Base-by-base conservation (phyloP, 2,888 invertebrate genomes). In the Drosophila macrospina region DNA sequence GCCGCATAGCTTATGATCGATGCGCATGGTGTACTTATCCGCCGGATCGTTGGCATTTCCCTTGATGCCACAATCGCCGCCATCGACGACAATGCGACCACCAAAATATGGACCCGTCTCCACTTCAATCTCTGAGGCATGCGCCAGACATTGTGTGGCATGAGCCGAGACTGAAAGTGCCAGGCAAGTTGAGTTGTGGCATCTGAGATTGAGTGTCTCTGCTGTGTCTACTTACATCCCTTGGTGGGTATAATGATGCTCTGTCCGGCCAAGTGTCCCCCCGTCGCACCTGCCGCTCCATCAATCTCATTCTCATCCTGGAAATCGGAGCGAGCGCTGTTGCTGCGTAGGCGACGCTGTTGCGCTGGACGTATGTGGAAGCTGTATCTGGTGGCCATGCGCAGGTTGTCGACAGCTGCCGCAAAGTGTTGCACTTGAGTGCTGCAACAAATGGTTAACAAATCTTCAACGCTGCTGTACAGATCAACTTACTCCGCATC, bases 381-480 rank as follows among this genome's bases (percentile, higher is more conserved):
- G 50, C 96, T 95, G 90, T 97, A 97, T 39, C 95, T 96, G 48
- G 96, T 96, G 51, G 96, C 95, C 96, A 96, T 96, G 62, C 96
- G 93, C 55, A 97, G 93, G 52, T 96, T 96, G 26, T 94, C 93
- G 64, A 96, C 94, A 51, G 94, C 93, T 0, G 95, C 93, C 34
- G 93, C 93, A 90, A 94, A 96, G 54, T 92, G 91, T 44, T 92
- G 92, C 34, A 89, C 75, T 42, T 91, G 90, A 10, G 88, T 69
- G 63, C 84, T 89, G 59, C 15, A 47, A 50, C 5, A 28, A 28
- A 28, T 10, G 11, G 52, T 28, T 15, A 60, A 59, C 32, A n/a
- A 56, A 36, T 13, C n/a, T 11, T 32, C n/a, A n/a, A 2, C 30
- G 8, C 7, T 32, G 10, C 3, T 32, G 10, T 4, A 1, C 54